These are phyloP conservation scores for Labroides dimidiatus DNA, from an alignment of 2,797 vertebrate genomes.

Conservation along the genomic window DNA sequence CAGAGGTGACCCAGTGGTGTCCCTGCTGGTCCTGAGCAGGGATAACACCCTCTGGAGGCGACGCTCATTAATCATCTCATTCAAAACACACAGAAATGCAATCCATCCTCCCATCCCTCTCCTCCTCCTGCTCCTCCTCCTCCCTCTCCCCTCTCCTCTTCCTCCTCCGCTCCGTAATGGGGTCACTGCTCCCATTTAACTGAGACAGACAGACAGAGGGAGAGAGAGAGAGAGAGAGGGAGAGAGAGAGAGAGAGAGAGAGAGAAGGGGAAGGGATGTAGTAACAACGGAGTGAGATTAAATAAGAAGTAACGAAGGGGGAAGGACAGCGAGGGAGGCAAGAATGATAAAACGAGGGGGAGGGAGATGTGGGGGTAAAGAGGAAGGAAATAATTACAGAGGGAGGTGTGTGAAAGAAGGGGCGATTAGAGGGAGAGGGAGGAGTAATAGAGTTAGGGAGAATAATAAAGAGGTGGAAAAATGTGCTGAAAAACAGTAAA, in stretches of 20 bases:
- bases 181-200: constrained; percentile 84
- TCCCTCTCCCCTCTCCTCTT: constrained; percentile 51
- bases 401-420: constrained; percentile 68
- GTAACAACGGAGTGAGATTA: constrained; percentile 72
- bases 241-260: no score
- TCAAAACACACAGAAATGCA: constrained; percentile 69
- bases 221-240: constrained; percentile 52
- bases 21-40: constrained; percentile 76
- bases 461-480: constrained; percentile 22
- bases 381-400: constrained; percentile 74
- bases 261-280: not conserved
- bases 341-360: constrained; percentile 61
- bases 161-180: constrained; percentile 75
- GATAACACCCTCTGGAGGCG: constrained; percentile 75
- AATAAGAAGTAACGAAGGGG: constrained; percentile 75
- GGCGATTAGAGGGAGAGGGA: constrained; percentile 67
- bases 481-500: constrained; percentile 58
- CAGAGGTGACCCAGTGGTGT: constrained; percentile 75
- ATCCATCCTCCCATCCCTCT: constrained; percentile 72
- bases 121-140: constrained; percentile 73
- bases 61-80: constrained; percentile 82
- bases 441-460: constrained; percentile 52
- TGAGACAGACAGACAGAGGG: constrained; percentile 63
- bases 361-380: constrained; percentile 22
- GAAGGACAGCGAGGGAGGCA: constrained; percentile 56